Base-by-base conservation (phyloP, 2,888 invertebrate genomes). In the Arctia plantaginis region DNA sequence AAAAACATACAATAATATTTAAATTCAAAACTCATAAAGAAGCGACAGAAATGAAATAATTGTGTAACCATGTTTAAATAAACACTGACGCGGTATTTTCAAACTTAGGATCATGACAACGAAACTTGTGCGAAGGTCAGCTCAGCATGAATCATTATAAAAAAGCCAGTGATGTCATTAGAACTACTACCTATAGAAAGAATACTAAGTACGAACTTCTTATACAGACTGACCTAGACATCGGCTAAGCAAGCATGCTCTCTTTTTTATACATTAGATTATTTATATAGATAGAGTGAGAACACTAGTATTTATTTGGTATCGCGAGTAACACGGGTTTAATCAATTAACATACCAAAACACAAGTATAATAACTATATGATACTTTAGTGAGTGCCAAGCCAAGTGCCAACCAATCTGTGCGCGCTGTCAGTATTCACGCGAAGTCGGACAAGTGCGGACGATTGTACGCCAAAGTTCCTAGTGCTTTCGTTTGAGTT, bases 121-220 rank as follows among this genome's bases (percentile, higher is more conserved):
- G 62, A 33, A 69, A 33, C 72, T 69, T 41, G 18, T 47, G 73
- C 80, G 75, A 74, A 67, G 67, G 76, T 47, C 72, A 30, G 15
- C 30, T 51, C 33, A 55, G 44, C 51, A 66, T 84, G 82, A 84
- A 18, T 82, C 82, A 84, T 67, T 74, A 74, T 70, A 76, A 82
- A 83, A 83, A 76, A 79, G 71, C 66, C 66, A n/a, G 69, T 82
- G 69, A 77, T 82, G 81, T 84, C 84, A 84, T 64, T 33, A 35
- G 30, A 59, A 69, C 64, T 71, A 62, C 66, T 41, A 65, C 69
- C 74, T 41, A 74, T 55, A 59, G 8, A 7, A n/a, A 41, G n/a
- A 64, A 33, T 2, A 33, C 33, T 33, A 64, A 69, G 23, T 41
- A 66, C 10, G 15, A 18, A 66, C 7, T 51, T 33, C 33, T n/a